Evolutionary conservation across 2,797 vertebrate species (phyloP), one percentile per base, ranked within the genome.

Genomic region (Falco biarmicus): DNA sequence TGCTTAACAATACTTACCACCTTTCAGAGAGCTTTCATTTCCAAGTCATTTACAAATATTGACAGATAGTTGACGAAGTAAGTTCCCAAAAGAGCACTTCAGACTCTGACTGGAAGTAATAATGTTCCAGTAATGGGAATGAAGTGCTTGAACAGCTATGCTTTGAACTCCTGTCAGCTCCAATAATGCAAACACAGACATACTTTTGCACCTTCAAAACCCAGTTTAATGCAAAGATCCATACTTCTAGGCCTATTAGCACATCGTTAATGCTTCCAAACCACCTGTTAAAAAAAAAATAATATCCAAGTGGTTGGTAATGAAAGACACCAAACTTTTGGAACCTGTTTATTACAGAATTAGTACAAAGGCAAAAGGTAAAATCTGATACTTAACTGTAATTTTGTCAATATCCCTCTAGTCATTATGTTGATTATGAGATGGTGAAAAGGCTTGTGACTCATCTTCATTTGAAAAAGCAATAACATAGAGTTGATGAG

Each of bases 151-250:
- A 97, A 96, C 43, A 96, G 60, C 65, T 47, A 47, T 5, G 10
- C 56, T 96, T 90, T 92, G 90, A 95, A 93, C 22, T 91, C n/a
- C 16, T 48, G 54, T 79, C 29, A 91, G 10, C 65, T 65, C 59
- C 63, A 50, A 91, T 54, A 91, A 95, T 95, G 89, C 26, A 77
- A 86, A 74, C 19, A 76, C 9, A 91, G 96, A 82, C 12, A 22
- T 45, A 73, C 74, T 85, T 95, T 84, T 84, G 43, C 68, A 87
- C 20, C 96, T 81, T 94, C 83, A 50, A 88, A 91, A 74, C 51
- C 45, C 22, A 45, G 68, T 25, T 77, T 60, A 68, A 95, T 82
- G 65, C 25, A 85, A 68, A 85, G 39, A 71, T 87, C 56, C 82
- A 86, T 73, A 41, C 28, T 77, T 70, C 31, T 88, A 31, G 74